These are phyloP conservation scores for Grantiella picta DNA, from an alignment of 2,113 vertebrate genomes.

Conservation along the genomic window DNA sequence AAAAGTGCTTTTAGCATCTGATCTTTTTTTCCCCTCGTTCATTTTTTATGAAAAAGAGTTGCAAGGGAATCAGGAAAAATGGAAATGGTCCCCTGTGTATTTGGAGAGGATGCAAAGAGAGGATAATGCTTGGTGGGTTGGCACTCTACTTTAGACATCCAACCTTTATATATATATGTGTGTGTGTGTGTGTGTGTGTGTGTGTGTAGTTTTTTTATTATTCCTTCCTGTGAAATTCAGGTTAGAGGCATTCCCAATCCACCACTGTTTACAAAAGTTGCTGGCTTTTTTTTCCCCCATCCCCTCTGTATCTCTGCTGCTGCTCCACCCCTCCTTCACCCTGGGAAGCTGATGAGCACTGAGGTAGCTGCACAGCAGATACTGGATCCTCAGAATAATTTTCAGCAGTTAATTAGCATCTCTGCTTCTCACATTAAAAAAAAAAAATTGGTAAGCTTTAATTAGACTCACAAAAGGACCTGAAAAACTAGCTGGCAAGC, in stretches of 20 bases:
- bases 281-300: neutral
- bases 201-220: neutral
- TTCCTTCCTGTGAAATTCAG: neutral
- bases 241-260: neutral
- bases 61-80: neutral
- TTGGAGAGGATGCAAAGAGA: neutral
- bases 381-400: neutral
- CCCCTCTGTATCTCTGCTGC: neutral
- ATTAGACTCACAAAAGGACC: neutral
- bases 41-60: neutral
- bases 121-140: neutral
- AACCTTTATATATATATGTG: neutral
- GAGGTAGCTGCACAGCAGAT: neutral
- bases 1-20: neutral
- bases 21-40: neutral
- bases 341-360: neutral
- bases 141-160: neutral
- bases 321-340: neutral
- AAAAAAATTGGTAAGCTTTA: neutral
- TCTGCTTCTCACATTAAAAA: neutral
- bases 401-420: conserved; percentile 7
- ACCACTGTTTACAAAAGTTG: neutral
- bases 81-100: neutral
- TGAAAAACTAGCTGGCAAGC: neutral
- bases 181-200: too few species aligned